These are phyloP conservation scores for Torymus tubicola DNA, from an alignment of 2,888 invertebrate genomes.

Conservation along the genomic window DNA sequence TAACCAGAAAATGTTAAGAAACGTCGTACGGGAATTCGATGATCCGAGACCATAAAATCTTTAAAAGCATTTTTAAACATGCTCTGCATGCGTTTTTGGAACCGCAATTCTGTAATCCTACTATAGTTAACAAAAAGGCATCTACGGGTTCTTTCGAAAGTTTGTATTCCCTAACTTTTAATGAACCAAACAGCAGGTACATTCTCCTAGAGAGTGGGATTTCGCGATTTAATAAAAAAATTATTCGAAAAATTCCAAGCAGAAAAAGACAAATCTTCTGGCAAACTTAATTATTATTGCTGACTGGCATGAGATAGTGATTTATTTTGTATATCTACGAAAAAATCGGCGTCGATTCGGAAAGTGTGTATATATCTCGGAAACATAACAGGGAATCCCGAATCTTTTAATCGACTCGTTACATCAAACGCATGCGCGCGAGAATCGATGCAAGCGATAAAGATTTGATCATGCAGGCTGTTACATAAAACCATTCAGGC, in stretches of 20 bases:
- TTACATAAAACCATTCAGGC: not conserved
- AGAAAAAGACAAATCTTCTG: not conserved
- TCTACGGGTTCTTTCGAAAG: slow-evolving; percentile 34
- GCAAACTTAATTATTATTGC: no score
- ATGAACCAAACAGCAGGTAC: slow-evolving; percentile 10
- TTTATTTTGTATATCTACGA: slow-evolving; percentile 16
- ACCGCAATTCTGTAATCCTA: not conserved
- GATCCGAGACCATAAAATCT: no score
- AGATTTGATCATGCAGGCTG: slow-evolving; percentile 30
- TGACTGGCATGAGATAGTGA: not conserved
- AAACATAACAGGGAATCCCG: no score
- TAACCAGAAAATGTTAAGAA: no score
- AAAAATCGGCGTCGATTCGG: slow-evolving; percentile 31
- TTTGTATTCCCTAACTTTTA: not conserved
- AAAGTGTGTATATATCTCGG: no score
- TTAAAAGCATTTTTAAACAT: no score
- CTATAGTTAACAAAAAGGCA: slow-evolving; percentile 19
- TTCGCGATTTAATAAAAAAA: slow-evolving; percentile 8
- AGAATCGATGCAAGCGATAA: slow-evolving; percentile 40
- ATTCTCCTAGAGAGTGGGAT: slow-evolving; percentile 12
- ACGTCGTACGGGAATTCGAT: no score
- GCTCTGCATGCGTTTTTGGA: not conserved
- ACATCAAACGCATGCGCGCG: not conserved
- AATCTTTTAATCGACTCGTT: no score
- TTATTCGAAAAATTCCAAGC: not conserved